These are phyloP conservation scores for Penaeus chinensis DNA, from an alignment of 1,140 invertebrate species.

Conservation along the genomic window DNA sequence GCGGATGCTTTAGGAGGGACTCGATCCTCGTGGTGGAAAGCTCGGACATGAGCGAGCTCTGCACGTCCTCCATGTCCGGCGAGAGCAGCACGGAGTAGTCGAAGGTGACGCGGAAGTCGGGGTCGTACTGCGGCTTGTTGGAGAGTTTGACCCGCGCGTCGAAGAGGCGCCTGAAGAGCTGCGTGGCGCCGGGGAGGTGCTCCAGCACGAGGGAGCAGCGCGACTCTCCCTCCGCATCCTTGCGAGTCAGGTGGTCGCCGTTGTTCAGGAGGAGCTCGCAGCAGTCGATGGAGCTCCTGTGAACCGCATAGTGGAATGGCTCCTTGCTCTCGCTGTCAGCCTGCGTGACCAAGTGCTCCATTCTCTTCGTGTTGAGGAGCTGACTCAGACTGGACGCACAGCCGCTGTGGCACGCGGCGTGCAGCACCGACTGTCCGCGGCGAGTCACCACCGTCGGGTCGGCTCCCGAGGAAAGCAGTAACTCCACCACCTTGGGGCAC, in stretches of 20 bases:
- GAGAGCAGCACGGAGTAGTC: conserved; percentile 52
- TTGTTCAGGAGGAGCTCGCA: conserved; percentile 54
- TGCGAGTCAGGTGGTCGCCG: conserved; percentile 59
- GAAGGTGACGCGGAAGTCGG: conserved; percentile 55
- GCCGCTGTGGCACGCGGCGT: conserved; percentile 51
- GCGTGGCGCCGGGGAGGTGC: conserved; percentile 53
- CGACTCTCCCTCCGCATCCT: conserved; percentile 39
- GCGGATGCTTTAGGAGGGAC: conserved; percentile 79
- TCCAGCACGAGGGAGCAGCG: conserved; percentile 53
- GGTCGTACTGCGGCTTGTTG: conserved; percentile 46
- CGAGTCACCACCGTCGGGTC: conserved; percentile 38
- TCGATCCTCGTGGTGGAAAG: conserved; percentile 45
- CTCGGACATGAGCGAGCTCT: conserved; percentile 58
- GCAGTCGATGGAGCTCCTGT: conserved; percentile 58
- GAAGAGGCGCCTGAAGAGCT: conserved; percentile 51
- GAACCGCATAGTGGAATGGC: conserved; percentile 56
- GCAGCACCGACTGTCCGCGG: conserved; percentile 43
- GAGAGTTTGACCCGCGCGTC: conserved; percentile 46
- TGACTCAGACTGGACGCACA: conserved; percentile 32
- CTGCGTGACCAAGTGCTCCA: conserved; percentile 16
- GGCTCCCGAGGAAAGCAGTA: conserved; percentile 31
- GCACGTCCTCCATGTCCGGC: conserved; percentile 29
- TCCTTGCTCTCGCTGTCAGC: conserved; percentile 40
- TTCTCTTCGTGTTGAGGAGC: conserved; percentile 32
- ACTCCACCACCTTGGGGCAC: conserved; percentile 36